Percentiles rank a stretch among this genome's conserved stretches.
Conservation (phyloP, 2,888 invertebrate species). For the Acleris holmiana region DNA sequence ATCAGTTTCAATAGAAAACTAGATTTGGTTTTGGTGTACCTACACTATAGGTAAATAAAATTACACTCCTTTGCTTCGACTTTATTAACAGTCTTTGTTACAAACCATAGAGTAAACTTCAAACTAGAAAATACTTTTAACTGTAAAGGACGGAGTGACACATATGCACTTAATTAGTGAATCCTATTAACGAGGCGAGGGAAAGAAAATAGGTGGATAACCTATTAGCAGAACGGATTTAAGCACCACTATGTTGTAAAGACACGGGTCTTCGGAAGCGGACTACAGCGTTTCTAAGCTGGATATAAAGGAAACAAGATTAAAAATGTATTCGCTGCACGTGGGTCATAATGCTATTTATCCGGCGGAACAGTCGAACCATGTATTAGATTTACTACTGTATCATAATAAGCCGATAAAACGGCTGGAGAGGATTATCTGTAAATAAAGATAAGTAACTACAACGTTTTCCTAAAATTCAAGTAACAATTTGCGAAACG, state of each 20-base stretch:
- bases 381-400: conserved; percentile 58
- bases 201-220: conserved; percentile 13
- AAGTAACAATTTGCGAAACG: too few relatives aligned
- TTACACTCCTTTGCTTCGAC: too few relatives aligned
- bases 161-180: conserved; percentile 18
- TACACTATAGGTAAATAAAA: too few relatives aligned
- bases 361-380: conserved; percentile 77
- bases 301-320: conserved; percentile 81
- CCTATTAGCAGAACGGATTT: conserved; percentile 21
- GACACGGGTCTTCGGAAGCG: conserved; percentile 45
- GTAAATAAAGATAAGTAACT: not conserved
- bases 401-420: not conserved
- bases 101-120: too few relatives aligned
- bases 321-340: conserved; percentile 82
- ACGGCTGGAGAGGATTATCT: not conserved
- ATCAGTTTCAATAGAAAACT: too few relatives aligned
- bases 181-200: conserved; percentile 23
- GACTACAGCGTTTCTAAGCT: conserved; percentile 64
- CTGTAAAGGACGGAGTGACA: not conserved
- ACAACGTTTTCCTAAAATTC: too few relatives aligned
- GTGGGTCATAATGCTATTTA: conserved; percentile 82
- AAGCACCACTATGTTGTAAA: conserved; percentile 31
- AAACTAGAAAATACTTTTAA: not conserved
- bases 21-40: too few relatives aligned
- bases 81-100: too few relatives aligned